Base-by-base conservation (phyloP, 2,888 invertebrate genomes). In the Pardosa pseudoannulata region DNA sequence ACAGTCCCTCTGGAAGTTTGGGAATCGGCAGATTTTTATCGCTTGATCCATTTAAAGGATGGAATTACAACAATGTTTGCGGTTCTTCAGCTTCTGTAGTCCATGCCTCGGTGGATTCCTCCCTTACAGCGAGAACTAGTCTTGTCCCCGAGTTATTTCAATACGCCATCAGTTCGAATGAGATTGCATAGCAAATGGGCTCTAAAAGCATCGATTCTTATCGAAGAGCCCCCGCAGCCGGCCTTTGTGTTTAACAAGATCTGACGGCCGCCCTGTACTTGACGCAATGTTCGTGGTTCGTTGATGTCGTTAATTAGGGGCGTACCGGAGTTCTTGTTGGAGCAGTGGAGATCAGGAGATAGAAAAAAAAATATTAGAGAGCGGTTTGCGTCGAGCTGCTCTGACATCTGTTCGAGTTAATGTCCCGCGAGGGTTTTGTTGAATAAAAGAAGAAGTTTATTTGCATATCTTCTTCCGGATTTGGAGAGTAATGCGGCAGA, bases 41-140 rank as follows among this genome's bases (percentile, higher is more conserved):
- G 46, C n/a, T 70, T 76, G 75, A 82, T 82, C 82, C 82, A 82
- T 82, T 82, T 82, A 82, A 72, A 46, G 82, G 75, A 82, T 82
- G 75, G 71, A 71, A 82, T 76, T 82, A 82, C 76, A 82, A 82
- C 82, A 82, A 76, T 82, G 82, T 82, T 82, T 75, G 82, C 70
- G 76, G 82, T 82, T 41, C 82, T 71, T 46, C 56, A 56, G 41
- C n/a, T 76, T 36, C 70, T 29, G n/a, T n/a, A 31, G 65, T 16
- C 16, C 32, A 67, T 31, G 67, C 32, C 67, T 67, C 67, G 19
- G 67, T 19, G 32, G 31, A 56, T 11, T 56, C 23, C 0, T 23
- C 11, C 3, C n/a, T n/a, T n/a, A n/a, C n/a, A n/a, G n/a, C n/a
- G n/a, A 19, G 56, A 56, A 23, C 23, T 56, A 56, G 23, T 23